Evolutionary conservation across 2,113 vertebrate species (phyloP).

Genomic region (Macheiramphus alcinus): DNA sequence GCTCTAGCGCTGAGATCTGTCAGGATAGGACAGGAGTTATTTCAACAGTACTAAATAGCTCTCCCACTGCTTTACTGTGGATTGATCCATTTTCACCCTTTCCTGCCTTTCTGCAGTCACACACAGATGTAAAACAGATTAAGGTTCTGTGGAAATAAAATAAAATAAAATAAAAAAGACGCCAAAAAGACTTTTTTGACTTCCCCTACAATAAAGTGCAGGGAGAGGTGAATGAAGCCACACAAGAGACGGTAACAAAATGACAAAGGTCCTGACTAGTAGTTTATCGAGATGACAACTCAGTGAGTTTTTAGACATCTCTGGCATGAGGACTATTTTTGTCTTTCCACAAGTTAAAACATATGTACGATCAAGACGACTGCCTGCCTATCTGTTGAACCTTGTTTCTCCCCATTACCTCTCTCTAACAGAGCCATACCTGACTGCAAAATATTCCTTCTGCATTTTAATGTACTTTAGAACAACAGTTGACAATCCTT

Average conservation of each 20-base stretch:
- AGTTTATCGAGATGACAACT: constrained; percentile 9
- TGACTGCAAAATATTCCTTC: constrained; percentile 3
- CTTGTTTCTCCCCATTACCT: neutral
- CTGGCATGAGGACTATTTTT: constrained; percentile 5
- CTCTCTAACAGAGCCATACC: neutral
- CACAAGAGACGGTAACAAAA: neutral
- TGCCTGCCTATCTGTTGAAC: constrained; percentile 13
- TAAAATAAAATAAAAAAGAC: neutral
- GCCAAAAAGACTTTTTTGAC: neutral
- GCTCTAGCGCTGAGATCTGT: constrained; percentile 57
- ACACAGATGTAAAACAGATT: constrained; percentile 70
- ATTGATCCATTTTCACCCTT: constrained; percentile 35
- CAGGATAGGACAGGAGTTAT: constrained; percentile 74
- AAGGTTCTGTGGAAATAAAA: constrained; percentile 16
- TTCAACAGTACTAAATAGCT: constrained; percentile 56
- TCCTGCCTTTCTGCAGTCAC: constrained; percentile 37
- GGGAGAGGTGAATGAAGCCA: neutral
- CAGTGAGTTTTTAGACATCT: constrained; percentile 49
- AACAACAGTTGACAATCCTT: constrained; percentile 1
- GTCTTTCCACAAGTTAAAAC: constrained; percentile 46
- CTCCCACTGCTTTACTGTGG: constrained; percentile 26
- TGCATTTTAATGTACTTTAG: constrained; percentile 5
- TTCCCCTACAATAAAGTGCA: neutral
- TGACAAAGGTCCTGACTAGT: constrained; percentile 35
- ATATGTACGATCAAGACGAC: constrained; percentile 11